These are phyloP conservation scores for Nylanderia fulva DNA, from an alignment of 1,140 invertebrate species.

Conservation along the genomic window DNA sequence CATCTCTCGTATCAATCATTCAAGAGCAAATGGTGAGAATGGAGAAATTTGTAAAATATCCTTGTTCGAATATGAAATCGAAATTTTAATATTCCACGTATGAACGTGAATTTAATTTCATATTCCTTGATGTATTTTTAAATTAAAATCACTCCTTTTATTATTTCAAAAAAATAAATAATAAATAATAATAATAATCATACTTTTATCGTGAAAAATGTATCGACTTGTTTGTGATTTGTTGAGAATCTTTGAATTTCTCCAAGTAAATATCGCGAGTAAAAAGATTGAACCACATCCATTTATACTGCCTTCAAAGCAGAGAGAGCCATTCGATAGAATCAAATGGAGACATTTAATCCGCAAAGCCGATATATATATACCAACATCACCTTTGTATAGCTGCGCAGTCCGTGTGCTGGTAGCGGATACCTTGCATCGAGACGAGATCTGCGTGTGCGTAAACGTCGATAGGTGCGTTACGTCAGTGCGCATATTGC, in stretches of 20 bases:
- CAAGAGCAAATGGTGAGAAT: background rate
- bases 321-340: background rate
- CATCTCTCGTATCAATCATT: background rate
- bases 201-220: background rate
- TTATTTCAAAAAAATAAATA: background rate
- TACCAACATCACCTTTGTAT: slow-evolving; percentile 33
- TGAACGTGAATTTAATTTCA: background rate
- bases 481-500: slow-evolving; percentile 56
- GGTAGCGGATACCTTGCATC: slow-evolving; percentile 4
- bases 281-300: slow-evolving; percentile 17
- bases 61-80: background rate
- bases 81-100: background rate
- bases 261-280: slow-evolving; percentile 48
- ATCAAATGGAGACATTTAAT: slow-evolving; percentile 42
- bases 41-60: background rate
- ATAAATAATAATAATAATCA: background rate
- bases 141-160: background rate
- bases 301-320: slow-evolving; percentile 46
- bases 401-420: slow-evolving; percentile 1
- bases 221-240: background rate
- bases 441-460: background rate
- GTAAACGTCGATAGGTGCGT: slow-evolving; percentile 44
- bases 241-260: slow-evolving; percentile 20
- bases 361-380: slow-evolving; percentile 14
- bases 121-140: background rate